phyloP scores from a whole-genome alignment of 2,797 vertebrate genomes.

The Lepidocolaptes lacrymiger region DNA sequence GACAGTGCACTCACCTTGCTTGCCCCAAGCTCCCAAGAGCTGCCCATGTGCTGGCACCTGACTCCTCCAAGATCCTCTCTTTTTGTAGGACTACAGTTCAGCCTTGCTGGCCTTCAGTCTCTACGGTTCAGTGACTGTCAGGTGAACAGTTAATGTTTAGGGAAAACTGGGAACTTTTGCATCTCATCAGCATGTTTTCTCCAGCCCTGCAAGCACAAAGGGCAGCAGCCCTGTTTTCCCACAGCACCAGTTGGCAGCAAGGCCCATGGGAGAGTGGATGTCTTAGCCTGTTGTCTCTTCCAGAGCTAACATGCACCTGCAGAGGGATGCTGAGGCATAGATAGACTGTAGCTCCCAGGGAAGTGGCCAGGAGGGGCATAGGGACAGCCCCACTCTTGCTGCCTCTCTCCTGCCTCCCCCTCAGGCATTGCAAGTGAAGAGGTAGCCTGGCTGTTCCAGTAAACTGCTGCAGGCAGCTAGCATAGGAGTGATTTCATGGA shows the following conservation, averaged over 20 bases:
- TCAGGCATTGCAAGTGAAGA: background rate
- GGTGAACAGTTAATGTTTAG: constrained; percentile 53
- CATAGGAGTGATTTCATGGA: background rate
- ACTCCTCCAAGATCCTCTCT: background rate
- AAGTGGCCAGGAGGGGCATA: background rate
- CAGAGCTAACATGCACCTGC: background rate
- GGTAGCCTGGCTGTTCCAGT: background rate
- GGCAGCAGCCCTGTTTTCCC: background rate
- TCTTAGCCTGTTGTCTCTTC: background rate
- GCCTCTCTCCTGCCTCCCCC: background rate
- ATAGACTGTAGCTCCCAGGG: background rate
- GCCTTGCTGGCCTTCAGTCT: background rate
- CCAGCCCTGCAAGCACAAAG: background rate
- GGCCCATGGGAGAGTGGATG: accelerated
- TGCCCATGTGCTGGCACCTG: background rate
- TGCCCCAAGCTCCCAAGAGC: background rate
- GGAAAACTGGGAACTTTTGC: background rate
- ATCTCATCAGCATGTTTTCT: background rate
- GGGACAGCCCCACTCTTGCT: background rate
- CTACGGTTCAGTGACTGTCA: background rate
- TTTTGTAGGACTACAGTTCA: background rate
- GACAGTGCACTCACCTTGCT: background rate
- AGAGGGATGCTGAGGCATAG: background rate
- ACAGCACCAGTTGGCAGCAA: background rate
- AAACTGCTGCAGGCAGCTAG: background rate